Evolutionary conservation across 2,797 vertebrate species (phyloP).

Genomic region (Scolopax bukidnonensis): DNA sequence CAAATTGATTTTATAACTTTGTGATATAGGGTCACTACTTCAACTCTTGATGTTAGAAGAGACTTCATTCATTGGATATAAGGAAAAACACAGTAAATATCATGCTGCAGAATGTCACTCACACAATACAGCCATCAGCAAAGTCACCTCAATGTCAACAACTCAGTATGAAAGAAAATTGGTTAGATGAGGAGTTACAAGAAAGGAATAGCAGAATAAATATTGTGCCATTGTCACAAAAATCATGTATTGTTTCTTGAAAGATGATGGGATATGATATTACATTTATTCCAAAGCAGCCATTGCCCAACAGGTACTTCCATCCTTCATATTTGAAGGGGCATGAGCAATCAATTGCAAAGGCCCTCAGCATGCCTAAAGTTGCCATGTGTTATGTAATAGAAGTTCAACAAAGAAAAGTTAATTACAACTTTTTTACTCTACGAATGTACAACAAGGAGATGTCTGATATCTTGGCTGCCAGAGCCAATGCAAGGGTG

Average conservation of each 20-base stretch:
- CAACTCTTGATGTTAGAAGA: background rate
- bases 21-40: background rate
- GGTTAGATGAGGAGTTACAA: background rate
- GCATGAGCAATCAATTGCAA: background rate
- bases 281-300: background rate
- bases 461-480: background rate
- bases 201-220: background rate
- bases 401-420: background rate
- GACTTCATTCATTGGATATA: background rate
- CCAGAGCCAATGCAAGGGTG: background rate
- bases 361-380: background rate
- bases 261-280: background rate
- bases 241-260: background rate
- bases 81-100: background rate
- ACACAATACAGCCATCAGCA: background rate
- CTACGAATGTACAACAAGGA: background rate
- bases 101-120: background rate
- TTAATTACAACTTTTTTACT: background rate
- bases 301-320: background rate
- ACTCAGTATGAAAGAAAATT: background rate
- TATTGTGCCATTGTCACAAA: background rate
- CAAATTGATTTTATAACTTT: background rate
- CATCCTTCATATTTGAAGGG: background rate
- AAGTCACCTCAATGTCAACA: slow-evolving; percentile 1
- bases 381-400: background rate